These are phyloP conservation scores for Abrostola triplasia DNA, from an alignment of 2,888 invertebrate genomes.

Conservation along the genomic window DNA sequence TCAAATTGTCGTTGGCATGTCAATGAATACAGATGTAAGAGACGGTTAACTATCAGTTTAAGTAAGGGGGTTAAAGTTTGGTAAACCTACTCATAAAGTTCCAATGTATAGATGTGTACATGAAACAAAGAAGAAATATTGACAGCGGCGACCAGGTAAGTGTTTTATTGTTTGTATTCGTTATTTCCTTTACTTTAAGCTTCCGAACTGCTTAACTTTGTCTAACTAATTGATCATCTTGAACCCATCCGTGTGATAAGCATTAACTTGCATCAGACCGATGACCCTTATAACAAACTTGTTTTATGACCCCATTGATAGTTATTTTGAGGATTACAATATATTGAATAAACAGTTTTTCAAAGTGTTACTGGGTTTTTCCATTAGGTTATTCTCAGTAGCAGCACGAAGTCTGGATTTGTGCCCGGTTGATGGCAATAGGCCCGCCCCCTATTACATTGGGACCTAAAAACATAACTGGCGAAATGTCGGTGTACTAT, in stretches of 20 bases:
- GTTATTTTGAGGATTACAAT: too few species aligned
- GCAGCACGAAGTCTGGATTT: too few species aligned
- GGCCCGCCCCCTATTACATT: too few species aligned
- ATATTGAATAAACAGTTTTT: too few species aligned
- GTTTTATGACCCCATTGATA: neutral
- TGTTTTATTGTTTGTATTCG: slow-evolving; percentile 14
- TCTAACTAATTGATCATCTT: slow-evolving; percentile 49
- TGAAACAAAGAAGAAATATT: neutral
- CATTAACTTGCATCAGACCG: slow-evolving; percentile 46
- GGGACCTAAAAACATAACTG: too few species aligned
- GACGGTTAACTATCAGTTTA: neutral
- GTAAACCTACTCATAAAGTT: neutral
- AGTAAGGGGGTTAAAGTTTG: neutral
- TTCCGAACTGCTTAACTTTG: slow-evolving; percentile 45
- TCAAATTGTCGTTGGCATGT: too few species aligned
- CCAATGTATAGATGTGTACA: slow-evolving; percentile 1
- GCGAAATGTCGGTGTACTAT: too few species aligned
- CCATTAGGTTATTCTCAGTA: too few species aligned
- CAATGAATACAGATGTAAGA: too few species aligned
- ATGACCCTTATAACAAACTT: slow-evolving; percentile 29
- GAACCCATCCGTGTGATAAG: slow-evolving; percentile 37
- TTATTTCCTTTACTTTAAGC: slow-evolving; percentile 33
- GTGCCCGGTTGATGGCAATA: too few species aligned
- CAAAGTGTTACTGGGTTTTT: too few species aligned
- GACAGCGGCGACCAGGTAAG: slow-evolving; percentile 26